Conservation (phyloP, 2,113 vertebrate genomes). For the Cathartes aura region DNA sequence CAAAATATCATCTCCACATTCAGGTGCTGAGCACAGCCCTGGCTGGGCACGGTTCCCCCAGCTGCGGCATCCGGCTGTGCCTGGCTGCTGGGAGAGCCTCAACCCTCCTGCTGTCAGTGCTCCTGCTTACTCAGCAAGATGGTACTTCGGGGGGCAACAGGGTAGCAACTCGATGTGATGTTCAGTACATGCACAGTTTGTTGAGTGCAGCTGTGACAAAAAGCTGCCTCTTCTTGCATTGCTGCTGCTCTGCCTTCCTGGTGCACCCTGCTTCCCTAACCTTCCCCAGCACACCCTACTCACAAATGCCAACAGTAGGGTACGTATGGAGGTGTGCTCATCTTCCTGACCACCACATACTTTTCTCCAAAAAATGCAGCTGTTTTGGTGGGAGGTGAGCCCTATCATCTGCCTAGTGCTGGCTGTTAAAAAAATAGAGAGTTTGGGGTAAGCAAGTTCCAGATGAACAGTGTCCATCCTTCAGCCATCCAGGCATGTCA, state of each 20-base stretch:
- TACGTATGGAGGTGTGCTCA: not conserved
- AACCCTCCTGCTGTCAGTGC: not conserved
- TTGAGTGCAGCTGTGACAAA: not conserved
- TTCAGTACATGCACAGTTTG: not conserved
- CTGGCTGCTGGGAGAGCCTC: not conserved
- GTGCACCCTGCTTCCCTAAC: not conserved
- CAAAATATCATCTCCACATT: not conserved
- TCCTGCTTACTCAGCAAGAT: not conserved
- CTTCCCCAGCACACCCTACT: not conserved
- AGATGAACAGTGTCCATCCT: not conserved
- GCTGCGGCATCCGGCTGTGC: rapidly evolving
- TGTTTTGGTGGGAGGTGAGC: not conserved
- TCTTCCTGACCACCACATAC: not conserved
- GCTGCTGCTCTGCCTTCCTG: not conserved
- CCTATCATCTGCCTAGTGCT: not conserved
- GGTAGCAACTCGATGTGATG: not conserved
- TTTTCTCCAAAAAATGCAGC: not conserved
- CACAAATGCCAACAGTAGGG: rapidly evolving
- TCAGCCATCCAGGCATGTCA: not conserved
- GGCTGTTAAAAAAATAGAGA: not conserved
- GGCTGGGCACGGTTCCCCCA: rapidly evolving
- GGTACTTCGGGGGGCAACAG: not conserved
- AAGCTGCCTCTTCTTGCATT: not conserved
- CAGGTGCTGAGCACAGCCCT: not conserved
- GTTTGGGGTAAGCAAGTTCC: not conserved